Evolutionary conservation across 2,797 vertebrate species (phyloP).

Genomic region (Perodicticus potto): DNA sequence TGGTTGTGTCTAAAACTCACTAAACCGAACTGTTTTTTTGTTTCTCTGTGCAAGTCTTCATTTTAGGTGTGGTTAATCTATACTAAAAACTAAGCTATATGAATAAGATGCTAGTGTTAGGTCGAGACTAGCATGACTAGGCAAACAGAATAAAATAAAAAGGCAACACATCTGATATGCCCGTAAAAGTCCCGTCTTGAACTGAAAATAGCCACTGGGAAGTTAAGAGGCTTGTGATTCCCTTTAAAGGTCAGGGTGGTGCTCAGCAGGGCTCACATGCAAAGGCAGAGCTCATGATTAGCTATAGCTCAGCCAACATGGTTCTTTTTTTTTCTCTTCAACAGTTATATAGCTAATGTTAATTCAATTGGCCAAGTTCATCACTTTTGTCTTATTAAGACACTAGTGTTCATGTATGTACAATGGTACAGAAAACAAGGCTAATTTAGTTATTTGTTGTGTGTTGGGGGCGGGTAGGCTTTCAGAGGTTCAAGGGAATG

Average conservation of each 20-base stretch:
- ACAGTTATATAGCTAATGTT: neutral
- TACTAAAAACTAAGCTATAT: constrained; percentile 23
- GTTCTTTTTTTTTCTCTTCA: neutral
- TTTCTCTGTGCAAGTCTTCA: constrained; percentile 2
- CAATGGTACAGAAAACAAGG: neutral
- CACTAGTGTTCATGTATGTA: neutral
- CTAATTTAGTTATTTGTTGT: neutral
- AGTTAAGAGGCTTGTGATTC: neutral
- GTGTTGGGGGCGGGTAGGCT: no score
- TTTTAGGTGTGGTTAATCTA: constrained; percentile 17
- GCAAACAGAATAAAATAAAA: constrained; percentile 40
- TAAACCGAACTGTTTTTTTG: neutral
- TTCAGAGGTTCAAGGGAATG: neutral
- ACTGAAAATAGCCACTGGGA: neutral
- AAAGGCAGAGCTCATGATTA: neutral
- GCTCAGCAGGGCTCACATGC: neutral
- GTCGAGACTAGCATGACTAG: neutral
- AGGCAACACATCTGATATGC: neutral
- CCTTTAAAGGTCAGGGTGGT: neutral
- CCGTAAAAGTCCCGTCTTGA: neutral
- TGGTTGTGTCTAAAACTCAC: neutral
- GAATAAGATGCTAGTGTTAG: constrained; percentile 43
- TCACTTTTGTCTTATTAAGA: neutral
- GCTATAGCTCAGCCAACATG: neutral
- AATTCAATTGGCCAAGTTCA: neutral